Evolutionary conservation across 2,888 invertebrate species (phyloP), one percentile per base, ranked within the genome.

Genomic region (Caenorhabditis wallacei): DNA sequence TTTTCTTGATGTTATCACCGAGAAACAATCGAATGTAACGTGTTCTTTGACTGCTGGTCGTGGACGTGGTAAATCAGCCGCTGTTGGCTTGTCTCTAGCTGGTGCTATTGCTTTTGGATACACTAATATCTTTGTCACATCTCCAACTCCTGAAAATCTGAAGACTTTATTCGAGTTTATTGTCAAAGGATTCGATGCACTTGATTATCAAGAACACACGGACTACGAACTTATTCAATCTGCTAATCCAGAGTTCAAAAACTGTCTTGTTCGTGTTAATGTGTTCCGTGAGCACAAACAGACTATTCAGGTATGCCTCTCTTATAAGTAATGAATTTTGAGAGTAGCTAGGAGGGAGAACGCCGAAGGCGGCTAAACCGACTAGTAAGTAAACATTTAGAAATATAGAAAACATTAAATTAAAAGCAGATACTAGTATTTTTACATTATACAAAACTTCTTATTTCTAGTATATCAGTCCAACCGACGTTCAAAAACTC

Each of bases 81-180:
- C 98, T 3, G 94, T 99, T 54, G 98, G 91, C 0, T 94, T 99
- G 22, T 95, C 98, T 0, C 95, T 99, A 18, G 95, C 94, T 46
- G 93, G 93, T 26, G 94, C 94, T 26, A 92, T 94, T 20, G 93
- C 93, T 13, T 93, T 93, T 90, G 93, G 95, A 35, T 96, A 96
- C 92, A 96, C 96, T 48, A 97, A 97, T 92, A 95, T 98, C 83
- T 98, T 97, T 93, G 97, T 99, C 46, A 98, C 99, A 0, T 97
- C 97, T 70, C 99, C 99, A 0, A 96, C 96, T 92, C 98, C 99
- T 0, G 99, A 99, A 93, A 99, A 99, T 93, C 94, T 99, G 92
- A 96, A 96, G 82, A 99, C 99, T 0, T 94, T 99, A 11, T 99
- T 99, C 93, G 96, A 98, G 92, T 99, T 99, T 92, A 94, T 98